Evolutionary conservation across 2,888 invertebrate genomes (phyloP).

Genomic region (Rotaria magnacalcarata): DNA sequence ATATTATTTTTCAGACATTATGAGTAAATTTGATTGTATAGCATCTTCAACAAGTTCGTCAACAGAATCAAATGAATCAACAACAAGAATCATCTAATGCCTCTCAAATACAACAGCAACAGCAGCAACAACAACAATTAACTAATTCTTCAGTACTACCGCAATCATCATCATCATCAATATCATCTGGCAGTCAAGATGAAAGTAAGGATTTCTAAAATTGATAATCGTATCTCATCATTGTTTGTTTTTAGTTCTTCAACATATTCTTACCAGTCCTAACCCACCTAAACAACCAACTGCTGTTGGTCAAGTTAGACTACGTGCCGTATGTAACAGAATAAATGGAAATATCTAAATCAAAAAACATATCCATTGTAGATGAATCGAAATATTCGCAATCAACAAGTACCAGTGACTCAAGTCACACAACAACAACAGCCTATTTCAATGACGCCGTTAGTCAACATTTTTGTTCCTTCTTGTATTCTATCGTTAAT

Average conservation of each 20-base stretch:
- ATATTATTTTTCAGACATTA: not conserved
- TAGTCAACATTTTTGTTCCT: not conserved
- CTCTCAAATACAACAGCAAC: not conserved
- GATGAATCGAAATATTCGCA: not conserved
- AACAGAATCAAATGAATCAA: conserved; percentile 4
- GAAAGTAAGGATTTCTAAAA: not conserved
- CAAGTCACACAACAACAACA: not conserved
- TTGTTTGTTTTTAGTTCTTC: not conserved
- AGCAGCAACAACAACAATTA: not conserved
- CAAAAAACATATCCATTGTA: not conserved
- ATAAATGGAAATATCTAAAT: not conserved
- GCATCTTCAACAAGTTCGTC: conserved; percentile 20
- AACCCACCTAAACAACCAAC: conserved; percentile 21
- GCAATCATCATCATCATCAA: not conserved
- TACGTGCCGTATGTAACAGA: not conserved
- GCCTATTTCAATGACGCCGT: not conserved
- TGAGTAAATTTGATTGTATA: not conserved
- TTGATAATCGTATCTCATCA: too few relatives aligned
- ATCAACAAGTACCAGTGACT: not conserved
- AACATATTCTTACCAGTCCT: not conserved
- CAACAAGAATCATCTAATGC: not conserved
- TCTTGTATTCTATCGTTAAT: too few relatives aligned
- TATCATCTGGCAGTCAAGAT: conserved; percentile 2
- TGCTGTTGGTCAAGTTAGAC: not conserved
- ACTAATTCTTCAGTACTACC: not conserved